phyloP scores from a whole-genome alignment of 1,140 invertebrate genomes.

The Antheraea mylitta region DNA sequence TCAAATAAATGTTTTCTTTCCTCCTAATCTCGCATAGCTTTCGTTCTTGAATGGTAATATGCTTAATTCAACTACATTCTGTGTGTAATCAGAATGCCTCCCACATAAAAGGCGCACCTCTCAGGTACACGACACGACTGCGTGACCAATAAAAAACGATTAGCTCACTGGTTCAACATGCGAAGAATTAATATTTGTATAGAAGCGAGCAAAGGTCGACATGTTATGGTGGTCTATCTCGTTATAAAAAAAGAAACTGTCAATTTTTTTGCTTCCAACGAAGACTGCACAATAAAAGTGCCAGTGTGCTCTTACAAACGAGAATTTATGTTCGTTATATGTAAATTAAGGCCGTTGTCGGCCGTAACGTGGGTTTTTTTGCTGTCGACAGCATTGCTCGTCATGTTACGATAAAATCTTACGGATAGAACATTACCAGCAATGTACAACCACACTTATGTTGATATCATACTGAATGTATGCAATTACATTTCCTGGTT shows the following conservation, averaged over 20 bases:
- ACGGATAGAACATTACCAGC: constrained; percentile 24
- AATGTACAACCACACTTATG: constrained; percentile 18
- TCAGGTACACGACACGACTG: constrained; percentile 14
- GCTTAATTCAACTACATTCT: background rate
- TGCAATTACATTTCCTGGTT: constrained; percentile 7
- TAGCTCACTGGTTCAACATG: constrained; percentile 42
- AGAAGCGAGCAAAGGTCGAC: constrained; percentile 54
- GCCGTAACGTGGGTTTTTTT: constrained; percentile 30
- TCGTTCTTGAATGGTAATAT: no score
- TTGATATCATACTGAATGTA: background rate
- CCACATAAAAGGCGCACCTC: constrained; percentile 30
- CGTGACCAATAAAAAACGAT: constrained; percentile 53
- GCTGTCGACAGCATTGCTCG: constrained; percentile 25
- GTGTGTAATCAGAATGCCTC: constrained; percentile 17
- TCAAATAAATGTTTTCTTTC: no score
- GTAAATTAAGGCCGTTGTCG: constrained; percentile 60
- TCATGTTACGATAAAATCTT: constrained; percentile 21
- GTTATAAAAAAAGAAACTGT: constrained; percentile 58
- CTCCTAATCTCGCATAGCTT: no score
- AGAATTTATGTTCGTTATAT: constrained; percentile 74
- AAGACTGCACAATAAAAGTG: constrained; percentile 75
- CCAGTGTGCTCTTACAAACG: constrained; percentile 74
- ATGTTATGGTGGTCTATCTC: constrained; percentile 50
- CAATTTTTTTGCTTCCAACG: constrained; percentile 58
- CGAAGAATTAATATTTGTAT: constrained; percentile 69